phyloP scores from a whole-genome alignment of 2,888 invertebrate species.

The Acleris sparsana region DNA sequence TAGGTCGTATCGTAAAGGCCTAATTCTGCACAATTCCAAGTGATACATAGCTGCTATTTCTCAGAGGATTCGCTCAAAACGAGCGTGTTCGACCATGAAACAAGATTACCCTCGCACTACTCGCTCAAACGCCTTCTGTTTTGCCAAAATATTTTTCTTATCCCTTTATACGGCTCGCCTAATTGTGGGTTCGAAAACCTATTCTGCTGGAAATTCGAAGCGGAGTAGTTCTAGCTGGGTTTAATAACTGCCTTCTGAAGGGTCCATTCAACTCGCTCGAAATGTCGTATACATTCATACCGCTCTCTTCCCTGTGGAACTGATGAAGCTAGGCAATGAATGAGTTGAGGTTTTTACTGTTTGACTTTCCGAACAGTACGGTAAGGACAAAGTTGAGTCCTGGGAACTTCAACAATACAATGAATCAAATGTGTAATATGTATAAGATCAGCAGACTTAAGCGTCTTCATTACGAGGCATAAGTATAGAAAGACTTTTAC shows the following conservation, averaged over 20 bases:
- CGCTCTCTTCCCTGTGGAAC: no score
- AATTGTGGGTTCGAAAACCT: conserved; percentile 12
- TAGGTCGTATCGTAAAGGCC: conserved; percentile 34
- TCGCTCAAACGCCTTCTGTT: conserved; percentile 28
- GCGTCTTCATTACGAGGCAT: no score
- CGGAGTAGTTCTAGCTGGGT: conserved; percentile 1
- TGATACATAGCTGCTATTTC: conserved; percentile 39
- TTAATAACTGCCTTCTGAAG: conserved; percentile 6
- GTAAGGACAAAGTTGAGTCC: no score
- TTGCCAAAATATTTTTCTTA: conserved; percentile 23
- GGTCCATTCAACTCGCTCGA: not conserved
- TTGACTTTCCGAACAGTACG: no score
- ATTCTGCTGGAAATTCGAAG: not conserved
- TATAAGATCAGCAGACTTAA: no score
- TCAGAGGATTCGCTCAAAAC: conserved; percentile 35
- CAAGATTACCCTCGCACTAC: conserved; percentile 44
- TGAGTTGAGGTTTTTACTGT: no score
- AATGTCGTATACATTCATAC: no score
- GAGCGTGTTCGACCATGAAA: conserved; percentile 47
- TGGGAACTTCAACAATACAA: no score
- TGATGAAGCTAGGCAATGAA: no score
- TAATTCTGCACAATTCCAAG: conserved; percentile 36
- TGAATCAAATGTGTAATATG: no score
- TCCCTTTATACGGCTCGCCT: conserved; percentile 7
- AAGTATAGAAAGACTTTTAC: no score